A percentile compares a stretch with the other conserved stretches of the same genome.
These are phyloP conservation scores for Ennomos fuscantarius DNA, from an alignment of 2,888 invertebrate genomes.

Conservation along the genomic window DNA sequence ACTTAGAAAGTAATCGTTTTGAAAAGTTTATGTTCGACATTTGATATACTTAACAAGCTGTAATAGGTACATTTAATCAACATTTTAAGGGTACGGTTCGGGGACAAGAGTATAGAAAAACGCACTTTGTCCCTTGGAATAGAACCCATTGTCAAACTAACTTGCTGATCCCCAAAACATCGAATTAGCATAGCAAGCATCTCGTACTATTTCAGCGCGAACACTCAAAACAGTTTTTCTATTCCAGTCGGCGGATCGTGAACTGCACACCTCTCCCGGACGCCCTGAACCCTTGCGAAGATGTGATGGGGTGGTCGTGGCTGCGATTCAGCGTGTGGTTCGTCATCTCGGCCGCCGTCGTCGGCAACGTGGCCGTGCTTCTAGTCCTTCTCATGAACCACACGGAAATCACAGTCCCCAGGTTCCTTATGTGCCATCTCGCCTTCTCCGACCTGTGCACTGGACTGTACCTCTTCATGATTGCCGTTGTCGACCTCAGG, in stretches of 20 bases:
- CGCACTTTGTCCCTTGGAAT: no score
- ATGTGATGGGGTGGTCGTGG: conserved; percentile 94
- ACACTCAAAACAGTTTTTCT: background rate
- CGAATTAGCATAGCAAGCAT: no score
- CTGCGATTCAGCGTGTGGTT: conserved; percentile 94
- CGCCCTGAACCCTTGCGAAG: conserved; percentile 95
- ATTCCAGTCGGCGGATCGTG: conserved; percentile 71
- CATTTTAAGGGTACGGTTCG: no score
- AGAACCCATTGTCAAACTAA: no score
- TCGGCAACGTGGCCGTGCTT: conserved; percentile 93
- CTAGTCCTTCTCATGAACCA: conserved; percentile 89
- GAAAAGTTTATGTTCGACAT: no score
- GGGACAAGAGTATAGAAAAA: no score
- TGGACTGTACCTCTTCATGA: conserved; percentile 92
- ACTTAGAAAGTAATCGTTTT: no score
- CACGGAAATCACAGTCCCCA: conserved; percentile 72
- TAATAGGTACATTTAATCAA: no score
- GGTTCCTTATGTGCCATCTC: conserved; percentile 87
- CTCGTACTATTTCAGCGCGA: no score
- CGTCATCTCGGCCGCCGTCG: conserved; percentile 91
- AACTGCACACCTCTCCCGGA: conserved; percentile 91
- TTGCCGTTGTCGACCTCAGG: conserved; percentile 93
- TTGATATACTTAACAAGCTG: no score
- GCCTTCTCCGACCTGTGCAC: conserved; percentile 96
- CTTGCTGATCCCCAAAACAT: no score